Conservation (phyloP, 1,140 invertebrate species). For the Drosophila dunni region DNA sequence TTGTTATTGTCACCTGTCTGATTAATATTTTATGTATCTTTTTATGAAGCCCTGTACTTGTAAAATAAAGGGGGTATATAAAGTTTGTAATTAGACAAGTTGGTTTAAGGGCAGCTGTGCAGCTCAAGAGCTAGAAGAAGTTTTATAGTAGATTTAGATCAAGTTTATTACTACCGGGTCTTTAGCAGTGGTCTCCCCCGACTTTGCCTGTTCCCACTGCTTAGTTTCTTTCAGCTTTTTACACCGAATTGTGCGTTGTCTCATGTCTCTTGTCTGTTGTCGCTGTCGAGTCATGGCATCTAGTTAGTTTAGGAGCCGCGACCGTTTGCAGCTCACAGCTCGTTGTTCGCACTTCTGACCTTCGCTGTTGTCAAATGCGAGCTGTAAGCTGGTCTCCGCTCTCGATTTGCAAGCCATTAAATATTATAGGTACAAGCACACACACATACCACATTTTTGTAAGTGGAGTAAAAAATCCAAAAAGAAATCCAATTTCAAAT, state of each 20-base stretch:
- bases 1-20: constrained; percentile 78
- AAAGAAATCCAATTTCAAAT: constrained; percentile 60
- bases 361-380: constrained; percentile 53
- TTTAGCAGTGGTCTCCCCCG: too few species aligned
- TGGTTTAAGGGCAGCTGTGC: too few species aligned
- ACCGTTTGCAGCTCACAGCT: not conserved
- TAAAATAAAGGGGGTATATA: too few species aligned
- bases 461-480: constrained; percentile 12
- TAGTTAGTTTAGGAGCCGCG: constrained; percentile 32
- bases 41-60: not conserved
- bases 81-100: too few species aligned
- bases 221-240: constrained; percentile 38
- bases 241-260: constrained; percentile 63
- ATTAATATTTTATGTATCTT: constrained; percentile 64
- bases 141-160: too few species aligned
- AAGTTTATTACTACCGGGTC: too few species aligned
- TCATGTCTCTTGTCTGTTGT: constrained; percentile 19
- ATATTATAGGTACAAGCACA: constrained; percentile 42
- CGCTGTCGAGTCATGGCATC: constrained; percentile 52
- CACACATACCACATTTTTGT: constrained; percentile 25
- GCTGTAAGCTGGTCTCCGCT: constrained; percentile 45
- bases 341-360: constrained; percentile 45
- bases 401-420: constrained; percentile 77
- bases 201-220: too few species aligned
- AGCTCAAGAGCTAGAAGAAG: too few species aligned